Percentiles rank a stretch among this genome's conserved stretches.
phyloP scores from a whole-genome alignment of 2,888 invertebrate genomes.

The Ptychoptera albimana region DNA sequence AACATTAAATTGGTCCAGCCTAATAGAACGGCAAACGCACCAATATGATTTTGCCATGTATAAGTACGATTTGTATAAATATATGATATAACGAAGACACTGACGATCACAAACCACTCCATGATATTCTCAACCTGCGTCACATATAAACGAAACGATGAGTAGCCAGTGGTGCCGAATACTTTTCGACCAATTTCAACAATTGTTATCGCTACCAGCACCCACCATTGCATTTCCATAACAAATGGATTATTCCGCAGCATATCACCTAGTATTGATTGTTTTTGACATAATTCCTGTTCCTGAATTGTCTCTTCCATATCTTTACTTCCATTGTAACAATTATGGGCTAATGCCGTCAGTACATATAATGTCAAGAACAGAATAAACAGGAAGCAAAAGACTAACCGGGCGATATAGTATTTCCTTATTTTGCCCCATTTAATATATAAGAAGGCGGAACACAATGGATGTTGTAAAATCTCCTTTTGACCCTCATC shows the following conservation, averaged over 20 bases:
- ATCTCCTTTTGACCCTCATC: constrained; percentile 82
- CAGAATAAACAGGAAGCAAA: constrained; percentile 64
- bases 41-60: constrained; percentile 75
- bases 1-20: constrained; percentile 85
- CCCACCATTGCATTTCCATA: constrained; percentile 74
- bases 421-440: constrained; percentile 85
- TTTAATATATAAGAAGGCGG: constrained; percentile 73
- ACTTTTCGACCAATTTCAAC: constrained; percentile 68
- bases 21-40: constrained; percentile 69
- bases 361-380: constrained; percentile 68
- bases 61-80: constrained; percentile 62
- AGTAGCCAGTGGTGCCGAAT: constrained; percentile 67
- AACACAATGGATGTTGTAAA: constrained; percentile 70
- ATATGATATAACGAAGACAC: constrained; percentile 70
- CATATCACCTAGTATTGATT: constrained; percentile 60
- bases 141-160: constrained; percentile 64
- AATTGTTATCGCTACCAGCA: constrained; percentile 58
- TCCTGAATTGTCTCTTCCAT: constrained; percentile 56
- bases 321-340: constrained; percentile 66
- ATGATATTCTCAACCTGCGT: constrained; percentile 73
- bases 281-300: constrained; percentile 59
- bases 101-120: constrained; percentile 74
- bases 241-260: constrained; percentile 57
- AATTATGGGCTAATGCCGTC: constrained; percentile 69
- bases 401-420: constrained; percentile 61